Evolutionary conservation across 2,888 invertebrate genomes (phyloP).

Genomic region (Calliscelio sp.): DNA sequence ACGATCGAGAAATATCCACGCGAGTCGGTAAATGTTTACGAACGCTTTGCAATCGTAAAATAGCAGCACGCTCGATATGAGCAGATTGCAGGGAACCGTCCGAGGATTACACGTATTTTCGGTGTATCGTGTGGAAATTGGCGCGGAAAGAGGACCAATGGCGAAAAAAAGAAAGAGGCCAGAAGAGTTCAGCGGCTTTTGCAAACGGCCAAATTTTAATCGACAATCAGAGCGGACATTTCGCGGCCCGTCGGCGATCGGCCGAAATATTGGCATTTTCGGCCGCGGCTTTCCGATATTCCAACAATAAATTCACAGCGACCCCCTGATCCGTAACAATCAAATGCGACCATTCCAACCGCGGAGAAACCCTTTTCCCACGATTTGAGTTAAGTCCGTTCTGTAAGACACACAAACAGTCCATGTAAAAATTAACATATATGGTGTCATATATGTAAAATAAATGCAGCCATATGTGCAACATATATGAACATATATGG

Average conservation of each 20-base stretch:
- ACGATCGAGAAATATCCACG: slow-evolving; percentile 37
- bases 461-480: no score
- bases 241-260: slow-evolving; percentile 41
- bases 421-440: no score
- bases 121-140: slow-evolving; percentile 46
- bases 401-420: no score
- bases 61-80: slow-evolving; percentile 58
- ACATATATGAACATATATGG: no score
- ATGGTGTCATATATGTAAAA: no score
- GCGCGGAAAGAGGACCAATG: slow-evolving; percentile 35
- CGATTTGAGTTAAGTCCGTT: no score
- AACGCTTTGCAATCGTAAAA: slow-evolving; percentile 58
- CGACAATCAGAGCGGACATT: slow-evolving; percentile 55
- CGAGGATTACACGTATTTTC: slow-evolving; percentile 59
- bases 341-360: no score
- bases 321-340: not conserved
- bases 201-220: slow-evolving; percentile 49
- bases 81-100: slow-evolving; percentile 46
- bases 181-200: slow-evolving; percentile 12
- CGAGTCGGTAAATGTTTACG: slow-evolving; percentile 46
- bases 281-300: slow-evolving; percentile 21
- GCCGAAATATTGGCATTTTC: slow-evolving; percentile 56
- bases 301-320: slow-evolving; percentile 33
- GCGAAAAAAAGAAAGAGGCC: slow-evolving; percentile 16
- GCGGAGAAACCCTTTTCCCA: no score